phyloP scores from a whole-genome alignment of 2,888 invertebrate genomes.

The Hypomecis punctinalis region DNA sequence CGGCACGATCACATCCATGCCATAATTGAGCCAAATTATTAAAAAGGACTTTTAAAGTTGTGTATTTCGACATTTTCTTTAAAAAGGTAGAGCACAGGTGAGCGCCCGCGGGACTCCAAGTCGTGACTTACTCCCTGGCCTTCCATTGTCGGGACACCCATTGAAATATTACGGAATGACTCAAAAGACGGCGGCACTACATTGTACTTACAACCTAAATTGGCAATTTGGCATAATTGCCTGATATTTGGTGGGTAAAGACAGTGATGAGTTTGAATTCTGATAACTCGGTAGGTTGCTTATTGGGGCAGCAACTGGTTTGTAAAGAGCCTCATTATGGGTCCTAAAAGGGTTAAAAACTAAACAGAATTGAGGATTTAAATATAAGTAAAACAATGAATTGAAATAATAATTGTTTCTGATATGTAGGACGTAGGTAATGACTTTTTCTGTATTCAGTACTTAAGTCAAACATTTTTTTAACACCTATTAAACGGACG shows the following conservation, averaged over 20 bases:
- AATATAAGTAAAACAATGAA: no score
- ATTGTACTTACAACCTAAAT: conserved; percentile 58
- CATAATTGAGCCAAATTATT: conserved; percentile 69
- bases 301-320: background rate
- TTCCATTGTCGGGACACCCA: conserved; percentile 63
- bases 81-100: conserved; percentile 72
- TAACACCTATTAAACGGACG: no score
- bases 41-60: conserved; percentile 53
- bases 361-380: no score
- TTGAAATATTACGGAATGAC: conserved; percentile 65
- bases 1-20: conserved; percentile 59
- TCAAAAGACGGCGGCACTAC: conserved; percentile 52
- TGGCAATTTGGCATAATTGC: conserved; percentile 61
- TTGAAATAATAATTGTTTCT: no score
- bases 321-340: no score
- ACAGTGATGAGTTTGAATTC: conserved; percentile 21
- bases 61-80: conserved; percentile 64
- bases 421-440: no score
- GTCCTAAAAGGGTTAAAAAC: no score
- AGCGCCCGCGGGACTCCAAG: conserved; percentile 66
- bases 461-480: no score
- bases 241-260: conserved; percentile 46
- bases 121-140: conserved; percentile 78
- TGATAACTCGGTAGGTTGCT: conserved; percentile 3
- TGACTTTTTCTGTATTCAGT: no score